These are phyloP conservation scores for Dipodomys merriami DNA, from an alignment of 2,113 vertebrate genomes.

Conservation along the genomic window DNA sequence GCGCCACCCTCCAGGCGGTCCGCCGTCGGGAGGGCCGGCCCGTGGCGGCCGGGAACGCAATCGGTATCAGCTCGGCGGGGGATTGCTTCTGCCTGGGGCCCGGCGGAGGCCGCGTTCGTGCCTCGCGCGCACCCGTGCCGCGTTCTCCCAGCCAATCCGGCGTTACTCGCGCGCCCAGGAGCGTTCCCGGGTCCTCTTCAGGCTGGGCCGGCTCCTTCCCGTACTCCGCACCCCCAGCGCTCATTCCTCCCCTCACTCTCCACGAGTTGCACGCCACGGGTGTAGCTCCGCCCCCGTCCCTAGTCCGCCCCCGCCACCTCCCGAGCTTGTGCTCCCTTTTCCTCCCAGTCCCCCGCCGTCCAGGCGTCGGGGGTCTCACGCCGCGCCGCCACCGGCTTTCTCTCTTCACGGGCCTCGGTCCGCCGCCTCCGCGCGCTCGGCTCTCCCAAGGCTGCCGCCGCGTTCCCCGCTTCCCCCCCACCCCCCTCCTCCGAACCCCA, in stretches of 20 bases:
- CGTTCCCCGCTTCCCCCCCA: no score
- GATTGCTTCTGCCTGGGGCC: slow-evolving; percentile 80
- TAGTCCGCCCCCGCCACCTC: slow-evolving; percentile 67
- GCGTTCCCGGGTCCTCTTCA: not conserved
- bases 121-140: slow-evolving; percentile 67
- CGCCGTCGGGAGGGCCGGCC: not conserved
- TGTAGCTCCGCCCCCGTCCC: slow-evolving; percentile 75
- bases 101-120: slow-evolving; percentile 14
- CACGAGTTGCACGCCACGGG: slow-evolving; percentile 55
- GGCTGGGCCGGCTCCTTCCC: slow-evolving; percentile 13
- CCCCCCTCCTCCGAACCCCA: no score
- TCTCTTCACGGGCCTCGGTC: not conserved
- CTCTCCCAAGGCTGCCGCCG: not conserved
- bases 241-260: slow-evolving; percentile 60
- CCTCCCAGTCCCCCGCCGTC: not conserved
- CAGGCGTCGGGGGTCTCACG: not conserved
- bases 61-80: slow-evolving; percentile 51
- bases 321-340: slow-evolving; percentile 21
- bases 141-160: slow-evolving; percentile 52
- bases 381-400: not conserved
- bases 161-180: slow-evolving; percentile 58
- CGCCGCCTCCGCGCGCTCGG: not conserved
- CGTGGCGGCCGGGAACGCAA: rapidly evolving
- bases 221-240: not conserved
- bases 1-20: no score